These are phyloP conservation scores for Plusia festucae DNA, from an alignment of 2,888 invertebrate genomes.

Conservation along the genomic window DNA sequence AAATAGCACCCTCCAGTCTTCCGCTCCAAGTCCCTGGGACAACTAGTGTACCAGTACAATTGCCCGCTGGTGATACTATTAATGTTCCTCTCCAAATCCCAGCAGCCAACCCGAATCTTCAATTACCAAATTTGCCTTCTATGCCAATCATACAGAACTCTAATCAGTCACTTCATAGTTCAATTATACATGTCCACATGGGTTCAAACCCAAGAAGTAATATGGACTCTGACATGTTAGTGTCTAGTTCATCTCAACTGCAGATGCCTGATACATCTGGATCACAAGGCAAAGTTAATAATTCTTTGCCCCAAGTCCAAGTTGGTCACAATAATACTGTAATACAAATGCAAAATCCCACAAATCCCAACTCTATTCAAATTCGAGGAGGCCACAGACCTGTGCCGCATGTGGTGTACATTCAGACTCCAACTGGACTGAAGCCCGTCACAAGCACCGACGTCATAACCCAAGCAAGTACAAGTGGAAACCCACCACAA, in stretches of 20 bases:
- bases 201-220: slow-evolving; percentile 77
- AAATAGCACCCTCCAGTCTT: slow-evolving; percentile 82
- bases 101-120: slow-evolving; percentile 76
- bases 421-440: slow-evolving; percentile 88
- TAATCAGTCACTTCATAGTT: slow-evolving; percentile 78
- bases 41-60: slow-evolving; percentile 82
- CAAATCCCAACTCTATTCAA: slow-evolving; percentile 79
- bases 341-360: slow-evolving; percentile 81
- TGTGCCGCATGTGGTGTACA: slow-evolving; percentile 90
- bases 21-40: slow-evolving; percentile 83
- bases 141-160: slow-evolving; percentile 82
- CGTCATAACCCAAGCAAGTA: slow-evolving; percentile 84
- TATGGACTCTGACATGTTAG: slow-evolving; percentile 80
- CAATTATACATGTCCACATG: slow-evolving; percentile 86
- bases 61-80: slow-evolving; percentile 83
- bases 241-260: slow-evolving; percentile 77
- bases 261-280: slow-evolving; percentile 76
- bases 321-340: slow-evolving; percentile 75
- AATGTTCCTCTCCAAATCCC: slow-evolving; percentile 85
- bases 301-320: slow-evolving; percentile 79
- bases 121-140: slow-evolving; percentile 77
- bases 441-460: slow-evolving; percentile 85
- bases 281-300: slow-evolving; percentile 79
- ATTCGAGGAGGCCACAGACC: slow-evolving; percentile 77
- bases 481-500: slow-evolving; percentile 86